These are phyloP conservation scores for Crocallis elinguaria DNA, from an alignment of 2,888 invertebrate genomes.

Conservation along the genomic window DNA sequence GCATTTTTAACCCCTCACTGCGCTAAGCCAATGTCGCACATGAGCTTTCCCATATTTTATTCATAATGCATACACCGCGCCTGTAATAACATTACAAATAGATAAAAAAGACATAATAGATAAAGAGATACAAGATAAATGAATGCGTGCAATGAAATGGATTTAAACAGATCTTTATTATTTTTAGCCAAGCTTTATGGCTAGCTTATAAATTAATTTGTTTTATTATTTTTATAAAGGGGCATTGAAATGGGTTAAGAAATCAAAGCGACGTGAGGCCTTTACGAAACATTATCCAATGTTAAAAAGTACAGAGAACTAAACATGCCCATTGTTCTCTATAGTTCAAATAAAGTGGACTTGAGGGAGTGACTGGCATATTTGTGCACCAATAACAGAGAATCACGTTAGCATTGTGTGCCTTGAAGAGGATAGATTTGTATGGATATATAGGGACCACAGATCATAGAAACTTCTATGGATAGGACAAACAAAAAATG, in stretches of 20 bases:
- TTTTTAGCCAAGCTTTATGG: too few relatives aligned
- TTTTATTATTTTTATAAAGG: too few relatives aligned
- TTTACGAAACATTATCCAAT: conserved; percentile 35
- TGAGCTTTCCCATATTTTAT: conserved; percentile 71
- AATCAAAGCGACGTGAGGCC: conserved; percentile 28
- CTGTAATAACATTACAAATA: not conserved
- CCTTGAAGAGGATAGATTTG: too few relatives aligned
- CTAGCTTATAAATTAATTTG: too few relatives aligned
- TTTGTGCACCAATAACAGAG: conserved; percentile 1
- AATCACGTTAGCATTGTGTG: not conserved
- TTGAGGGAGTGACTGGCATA: conserved; percentile 10
- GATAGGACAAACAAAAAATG: too few relatives aligned
- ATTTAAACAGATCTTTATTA: too few relatives aligned
- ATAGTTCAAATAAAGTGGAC: not conserved
- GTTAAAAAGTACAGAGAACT: not conserved
- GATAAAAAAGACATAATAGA: too few relatives aligned
- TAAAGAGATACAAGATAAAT: too few relatives aligned
- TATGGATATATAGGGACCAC: too few relatives aligned
- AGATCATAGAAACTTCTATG: too few relatives aligned
- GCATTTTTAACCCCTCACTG: conserved; percentile 67
- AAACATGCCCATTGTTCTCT: not conserved
- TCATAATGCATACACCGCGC: conserved; percentile 42
- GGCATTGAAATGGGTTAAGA: too few relatives aligned
- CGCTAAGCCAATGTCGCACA: conserved; percentile 46
- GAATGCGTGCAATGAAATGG: too few relatives aligned